Evolutionary conservation across 2,113 vertebrate species (phyloP), one percentile per base, ranked within the genome.

Genomic region (Pygathrix nemaeus): DNA sequence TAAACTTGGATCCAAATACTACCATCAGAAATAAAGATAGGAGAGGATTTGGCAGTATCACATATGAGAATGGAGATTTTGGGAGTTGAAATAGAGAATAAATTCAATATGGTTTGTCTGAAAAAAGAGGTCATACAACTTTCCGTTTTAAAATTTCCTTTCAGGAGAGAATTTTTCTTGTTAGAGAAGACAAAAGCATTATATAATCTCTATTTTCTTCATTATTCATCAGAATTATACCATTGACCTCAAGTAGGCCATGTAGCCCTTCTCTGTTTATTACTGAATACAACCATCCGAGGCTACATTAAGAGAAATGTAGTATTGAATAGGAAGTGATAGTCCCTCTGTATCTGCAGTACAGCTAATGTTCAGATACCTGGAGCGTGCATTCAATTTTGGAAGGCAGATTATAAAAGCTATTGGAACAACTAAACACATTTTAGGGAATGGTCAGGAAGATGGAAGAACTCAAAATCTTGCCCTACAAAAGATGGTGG

Each of bases 211-310:
- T 80, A 0, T 92, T 79, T 64, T 59, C 57, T 96, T 84, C 55
- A 40, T 91, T 83, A 73, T 83, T 93, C n/a, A 84, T 57, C 45
- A 75, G 40, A 96, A 84, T 93, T 88, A 80, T 61, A 80, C 13
- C 27, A 66, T 14, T 38, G 32, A 57, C 43, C 30, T 73, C 40
- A 90, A 73, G 48, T 70, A 90, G 59, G 80, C 14, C 18, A 12
- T 94, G n/a, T 82, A 8, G 13, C 2, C 3, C 32, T 68, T 78
- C 45, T 85, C 43, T 72, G 45, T 81, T 93, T 93, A 83, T 87
- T 88, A 21, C 43, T 72, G 40, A 83, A 25, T 43, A 61, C 17
- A 95, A 27, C 43, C 20, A 66, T 43, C 16, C 79, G 52, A 59
- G 38, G 32, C 14, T 66, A 38, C 61, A 59, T 75, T 57, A 88